These are phyloP conservation scores for Vultur gryphus DNA, from an alignment of 2,797 vertebrate genomes.

Conservation along the genomic window DNA sequence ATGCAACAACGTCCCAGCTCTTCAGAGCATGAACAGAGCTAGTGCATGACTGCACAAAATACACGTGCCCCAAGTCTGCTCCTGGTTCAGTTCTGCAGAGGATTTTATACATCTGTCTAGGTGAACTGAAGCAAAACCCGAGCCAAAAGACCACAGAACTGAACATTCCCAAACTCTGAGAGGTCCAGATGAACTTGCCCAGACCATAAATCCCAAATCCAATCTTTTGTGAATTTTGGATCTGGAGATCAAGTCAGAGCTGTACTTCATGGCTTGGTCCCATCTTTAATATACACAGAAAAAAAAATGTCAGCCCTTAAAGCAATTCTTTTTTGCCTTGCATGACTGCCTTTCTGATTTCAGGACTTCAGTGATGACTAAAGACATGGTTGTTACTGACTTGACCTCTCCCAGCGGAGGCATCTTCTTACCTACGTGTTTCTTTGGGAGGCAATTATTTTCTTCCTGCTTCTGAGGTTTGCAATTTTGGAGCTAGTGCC, in stretches of 20 bases:
- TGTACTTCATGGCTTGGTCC: neutral
- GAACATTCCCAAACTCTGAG: neutral
- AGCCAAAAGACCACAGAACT: neutral
- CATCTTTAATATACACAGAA: neutral
- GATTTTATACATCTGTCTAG: neutral
- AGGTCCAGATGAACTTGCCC: neutral
- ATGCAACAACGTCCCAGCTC: neutral
- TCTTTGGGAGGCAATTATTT: conserved; percentile 52
- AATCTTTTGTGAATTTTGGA: neutral
- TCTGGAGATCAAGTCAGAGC: neutral
- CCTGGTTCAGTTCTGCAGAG: neutral
- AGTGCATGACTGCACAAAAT: neutral
- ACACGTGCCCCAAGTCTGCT: neutral
- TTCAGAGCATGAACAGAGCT: neutral
- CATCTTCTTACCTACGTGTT: conserved; percentile 9
- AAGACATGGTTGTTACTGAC: conserved; percentile 20
- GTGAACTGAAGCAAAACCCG: neutral
- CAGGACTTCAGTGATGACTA: conserved; percentile 27
- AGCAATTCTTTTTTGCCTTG: neutral
- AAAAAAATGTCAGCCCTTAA: neutral
- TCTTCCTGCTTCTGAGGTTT: conserved; percentile 42
- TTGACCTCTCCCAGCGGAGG: conserved; percentile 8
- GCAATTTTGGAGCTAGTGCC: conserved; percentile 14
- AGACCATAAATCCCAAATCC: neutral
- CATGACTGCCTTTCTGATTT: conserved; percentile 27